Base-by-base conservation (phyloP, 2,888 invertebrate species). In the Aphidius colemani region DNA sequence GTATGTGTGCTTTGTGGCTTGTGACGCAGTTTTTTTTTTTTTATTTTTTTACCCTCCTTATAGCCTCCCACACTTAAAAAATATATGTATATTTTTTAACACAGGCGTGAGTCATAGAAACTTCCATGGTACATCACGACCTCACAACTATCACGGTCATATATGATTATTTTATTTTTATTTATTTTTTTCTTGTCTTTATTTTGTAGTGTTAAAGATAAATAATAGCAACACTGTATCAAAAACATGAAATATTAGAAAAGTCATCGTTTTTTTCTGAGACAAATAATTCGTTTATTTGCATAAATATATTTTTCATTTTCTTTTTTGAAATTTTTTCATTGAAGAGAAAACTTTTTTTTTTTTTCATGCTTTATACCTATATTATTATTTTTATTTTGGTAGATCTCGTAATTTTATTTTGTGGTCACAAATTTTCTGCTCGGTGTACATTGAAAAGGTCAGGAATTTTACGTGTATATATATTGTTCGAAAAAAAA, bases 81-180 rank as follows among this genome's bases (percentile, higher is more conserved):
- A 30, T 30, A 30, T 30, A 30, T 30, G 30, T 57, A 40, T 46
- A 18, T 53, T 53, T 53, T 53, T 50, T 58, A 56, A 60, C 51
- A 64, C 64, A 62, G 48, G 51, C 55, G 64, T 67, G 66, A 67
- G 66, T 69, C 68, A 65, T 65, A 68, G 61, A 65, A 63, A 66
- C 63, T 55, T 41, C 61, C 64, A 61, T 51, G 51, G 51, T 69
- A 18, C 45, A 18, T 45, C 10, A 56, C n/a, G 18, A n/a, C 45
- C 56, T 30, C 30, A 45, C 56, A 7, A 51, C 39, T 39, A 6
- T 30, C 56, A 56, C 45, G 45, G 11, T 13, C 11, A 13, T 48
- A 44, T 30, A 18, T 56, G 45, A 45, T 46, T 45, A 56, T 30
- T 44, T 30, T 30, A 44, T 45, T 30, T 56, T 45, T 7, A 56